Percentiles rank a stretch among this genome's conserved stretches.
Conservation (phyloP, 2,888 invertebrate species). For the Sisyra nigra region DNA sequence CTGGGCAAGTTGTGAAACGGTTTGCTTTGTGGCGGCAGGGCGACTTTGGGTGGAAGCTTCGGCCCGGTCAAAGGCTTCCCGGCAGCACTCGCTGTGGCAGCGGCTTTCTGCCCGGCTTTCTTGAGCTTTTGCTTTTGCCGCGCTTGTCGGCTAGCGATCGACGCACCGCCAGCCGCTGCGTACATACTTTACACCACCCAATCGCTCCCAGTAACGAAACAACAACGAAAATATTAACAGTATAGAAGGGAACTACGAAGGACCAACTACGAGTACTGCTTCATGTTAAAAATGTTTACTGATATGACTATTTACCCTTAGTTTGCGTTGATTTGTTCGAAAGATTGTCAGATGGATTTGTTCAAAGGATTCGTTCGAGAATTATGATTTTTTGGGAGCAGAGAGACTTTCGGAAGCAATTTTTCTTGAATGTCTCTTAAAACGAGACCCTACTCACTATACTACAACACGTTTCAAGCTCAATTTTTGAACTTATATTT, state of each 20-base stretch:
- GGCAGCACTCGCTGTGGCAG: conserved; percentile 8
- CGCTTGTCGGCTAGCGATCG: conserved; percentile 69
- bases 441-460: conserved; percentile 4
- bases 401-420: no score
- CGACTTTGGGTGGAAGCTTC: conserved; percentile 4
- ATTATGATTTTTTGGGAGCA: no score
- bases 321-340: no score
- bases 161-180: conserved; percentile 79
- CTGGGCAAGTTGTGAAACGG: conserved; percentile 39
- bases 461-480: no score
- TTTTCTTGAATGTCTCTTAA: conserved; percentile 2
- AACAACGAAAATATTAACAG: not conserved
- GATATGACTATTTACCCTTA: no score
- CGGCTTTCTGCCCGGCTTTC: conserved; percentile 28
- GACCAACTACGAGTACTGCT: not conserved
- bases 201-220: not conserved
- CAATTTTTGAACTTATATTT: no score
- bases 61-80: not conserved
- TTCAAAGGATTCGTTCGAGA: not conserved
- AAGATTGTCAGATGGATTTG: no score
- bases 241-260: not conserved
- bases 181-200: conserved; percentile 39
- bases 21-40: conserved; percentile 26
- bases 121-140: conserved; percentile 36
- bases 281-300: not conserved